phyloP scores from a whole-genome alignment of 2,113 vertebrate species.

The Aramus guarauna region DNA sequence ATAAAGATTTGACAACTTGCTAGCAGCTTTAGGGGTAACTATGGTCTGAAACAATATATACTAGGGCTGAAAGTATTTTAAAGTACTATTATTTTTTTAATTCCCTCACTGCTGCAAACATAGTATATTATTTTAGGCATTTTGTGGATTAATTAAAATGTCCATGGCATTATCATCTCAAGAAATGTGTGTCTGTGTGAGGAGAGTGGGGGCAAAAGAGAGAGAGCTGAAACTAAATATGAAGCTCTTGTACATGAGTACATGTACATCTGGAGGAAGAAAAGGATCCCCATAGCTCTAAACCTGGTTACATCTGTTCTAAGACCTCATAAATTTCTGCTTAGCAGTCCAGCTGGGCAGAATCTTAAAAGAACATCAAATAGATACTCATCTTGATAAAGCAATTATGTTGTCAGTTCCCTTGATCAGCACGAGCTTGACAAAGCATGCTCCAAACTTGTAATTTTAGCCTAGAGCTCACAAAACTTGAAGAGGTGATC shows the following conservation, averaged over 20 bases:
- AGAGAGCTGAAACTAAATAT: neutral
- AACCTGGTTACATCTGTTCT: conserved; percentile 45
- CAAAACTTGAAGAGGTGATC: conserved; percentile 31
- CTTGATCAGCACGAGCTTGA: conserved; percentile 48
- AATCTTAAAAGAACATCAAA: conserved; percentile 27
- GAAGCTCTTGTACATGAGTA: neutral
- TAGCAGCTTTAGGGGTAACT: neutral
- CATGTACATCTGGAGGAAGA: conserved; percentile 34
- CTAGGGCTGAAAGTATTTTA: neutral
- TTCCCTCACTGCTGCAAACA: neutral
- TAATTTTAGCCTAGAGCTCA: conserved; percentile 44
- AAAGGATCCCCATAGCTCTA: conserved; percentile 30
- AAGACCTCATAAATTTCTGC: conserved; percentile 24
- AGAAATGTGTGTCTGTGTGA: neutral
- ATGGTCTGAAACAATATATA: neutral
- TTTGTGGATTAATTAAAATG: neutral
- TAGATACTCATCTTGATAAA: conserved; percentile 13
- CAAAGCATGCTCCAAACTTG: conserved; percentile 26
- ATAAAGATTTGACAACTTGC: neutral
- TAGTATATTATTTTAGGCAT: neutral
- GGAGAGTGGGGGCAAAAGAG: accelerated
- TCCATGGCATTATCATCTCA: neutral
- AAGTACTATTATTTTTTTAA: neutral
- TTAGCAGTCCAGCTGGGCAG: neutral
- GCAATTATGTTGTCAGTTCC: conserved; percentile 10